These are phyloP conservation scores for Tribolium freemani DNA, from an alignment of 2,888 invertebrate species.

Conservation along the genomic window DNA sequence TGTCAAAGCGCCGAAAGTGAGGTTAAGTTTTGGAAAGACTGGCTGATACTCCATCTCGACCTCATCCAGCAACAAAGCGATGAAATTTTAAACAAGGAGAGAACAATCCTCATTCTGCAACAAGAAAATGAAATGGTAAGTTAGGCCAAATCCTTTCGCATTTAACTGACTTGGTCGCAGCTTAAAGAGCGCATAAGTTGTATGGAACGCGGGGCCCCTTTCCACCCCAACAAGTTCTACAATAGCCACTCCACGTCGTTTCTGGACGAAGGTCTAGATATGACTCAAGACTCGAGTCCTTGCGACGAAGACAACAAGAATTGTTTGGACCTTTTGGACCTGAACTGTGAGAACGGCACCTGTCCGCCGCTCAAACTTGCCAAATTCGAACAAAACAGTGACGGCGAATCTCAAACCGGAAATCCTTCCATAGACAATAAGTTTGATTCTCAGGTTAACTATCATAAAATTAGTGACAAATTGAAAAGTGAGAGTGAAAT, in stretches of 20 bases:
- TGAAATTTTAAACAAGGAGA: slow-evolving; percentile 84
- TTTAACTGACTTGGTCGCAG: slow-evolving; percentile 47
- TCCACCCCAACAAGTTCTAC: slow-evolving; percentile 51
- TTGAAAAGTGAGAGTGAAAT: slow-evolving; percentile 56
- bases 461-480: slow-evolving; percentile 40
- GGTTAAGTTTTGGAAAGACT: slow-evolving; percentile 81
- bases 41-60: slow-evolving; percentile 86
- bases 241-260: slow-evolving; percentile 12
- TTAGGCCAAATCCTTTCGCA: background rate
- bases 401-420: slow-evolving; percentile 55
- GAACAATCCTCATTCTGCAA: slow-evolving; percentile 78
- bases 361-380: slow-evolving; percentile 9
- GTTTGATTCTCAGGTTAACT: slow-evolving; percentile 18
- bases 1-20: slow-evolving; percentile 69
- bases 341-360: slow-evolving; percentile 42
- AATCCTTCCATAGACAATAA: slow-evolving; percentile 20
- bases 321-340: slow-evolving; percentile 48
- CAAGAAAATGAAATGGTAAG: slow-evolving; percentile 84
- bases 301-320: slow-evolving; percentile 60
- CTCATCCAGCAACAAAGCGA: slow-evolving; percentile 93
- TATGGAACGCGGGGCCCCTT: slow-evolving; percentile 74
- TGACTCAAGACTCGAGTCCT: slow-evolving; percentile 64
- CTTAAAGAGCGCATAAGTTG: slow-evolving; percentile 73
- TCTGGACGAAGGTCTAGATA: slow-evolving; percentile 54
- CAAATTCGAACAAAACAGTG: slow-evolving; percentile 40